These are phyloP conservation scores for Harlomillsia oculata DNA, from an alignment of 1,140 invertebrate genomes.

Conservation along the genomic window DNA sequence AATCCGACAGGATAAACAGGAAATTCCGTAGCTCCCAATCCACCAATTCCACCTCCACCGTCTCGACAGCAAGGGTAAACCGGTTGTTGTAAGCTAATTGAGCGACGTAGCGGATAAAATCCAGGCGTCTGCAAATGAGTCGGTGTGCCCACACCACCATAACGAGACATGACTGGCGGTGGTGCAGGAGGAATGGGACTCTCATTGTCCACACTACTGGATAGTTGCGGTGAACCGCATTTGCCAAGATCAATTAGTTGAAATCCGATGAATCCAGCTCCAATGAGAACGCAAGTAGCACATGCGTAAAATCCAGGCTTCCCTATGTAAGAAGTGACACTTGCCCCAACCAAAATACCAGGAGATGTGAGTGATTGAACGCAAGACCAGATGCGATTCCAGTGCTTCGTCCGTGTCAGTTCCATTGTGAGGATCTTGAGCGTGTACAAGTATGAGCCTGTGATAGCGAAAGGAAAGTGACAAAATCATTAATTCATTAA, in stretches of 20 bases:
- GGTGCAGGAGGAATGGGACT: constrained; percentile 33
- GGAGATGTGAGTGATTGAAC: constrained; percentile 28
- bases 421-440: constrained; percentile 33
- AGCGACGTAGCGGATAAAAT: constrained; percentile 27
- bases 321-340: constrained; percentile 23
- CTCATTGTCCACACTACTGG: constrained; percentile 22
- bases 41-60: not conserved
- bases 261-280: constrained; percentile 29
- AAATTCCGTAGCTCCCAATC: not conserved
- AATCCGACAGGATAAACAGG: constrained; percentile 2
- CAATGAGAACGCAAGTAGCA: constrained; percentile 31
- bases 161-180: constrained; percentile 22
- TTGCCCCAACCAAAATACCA: constrained; percentile 25
- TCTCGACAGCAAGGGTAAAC: constrained; percentile 25
- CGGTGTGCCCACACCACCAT: constrained; percentile 11
- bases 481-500: not conserved
- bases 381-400: constrained; percentile 33
- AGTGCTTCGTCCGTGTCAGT: constrained; percentile 34
- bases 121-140: constrained; percentile 7
- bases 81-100: constrained; percentile 31
- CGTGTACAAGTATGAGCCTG: constrained; percentile 35
- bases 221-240: constrained; percentile 28
- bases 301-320: constrained; percentile 31
- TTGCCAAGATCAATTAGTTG: constrained; percentile 30
- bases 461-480: not conserved